A percentile compares a stretch with the other conserved stretches of the same genome.
These are phyloP conservation scores for Mus minutoides DNA, from an alignment of 2,797 vertebrate species.

Conservation along the genomic window DNA sequence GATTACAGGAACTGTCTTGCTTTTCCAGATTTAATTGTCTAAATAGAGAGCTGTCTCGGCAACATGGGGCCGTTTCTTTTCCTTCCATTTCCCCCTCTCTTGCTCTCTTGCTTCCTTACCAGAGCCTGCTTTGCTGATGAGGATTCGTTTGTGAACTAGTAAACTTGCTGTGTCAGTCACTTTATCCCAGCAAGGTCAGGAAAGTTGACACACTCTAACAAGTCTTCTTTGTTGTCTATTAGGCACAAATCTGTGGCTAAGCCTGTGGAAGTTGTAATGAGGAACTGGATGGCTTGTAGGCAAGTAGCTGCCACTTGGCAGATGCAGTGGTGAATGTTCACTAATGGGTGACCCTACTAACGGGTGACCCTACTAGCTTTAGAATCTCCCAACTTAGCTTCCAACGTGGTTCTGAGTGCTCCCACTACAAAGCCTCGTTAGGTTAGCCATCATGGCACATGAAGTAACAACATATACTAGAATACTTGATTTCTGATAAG, in stretches of 20 bases:
- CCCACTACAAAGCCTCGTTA: constrained; percentile 18
- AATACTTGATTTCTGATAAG: neutral
- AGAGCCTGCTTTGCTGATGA: constrained; percentile 74
- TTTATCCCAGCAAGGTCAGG: constrained; percentile 60
- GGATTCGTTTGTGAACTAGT: constrained; percentile 83
- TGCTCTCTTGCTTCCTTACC: constrained; percentile 13
- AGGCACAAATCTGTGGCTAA: neutral
- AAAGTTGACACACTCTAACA: constrained; percentile 26
- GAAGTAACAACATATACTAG: neutral
- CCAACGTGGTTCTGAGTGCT: neutral
- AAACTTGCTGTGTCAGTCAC: constrained; percentile 66
- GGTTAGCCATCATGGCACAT: constrained; percentile 10
- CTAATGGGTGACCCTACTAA: constrained; percentile 56
- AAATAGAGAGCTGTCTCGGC: constrained; percentile 82
- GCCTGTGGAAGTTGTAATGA: neutral
- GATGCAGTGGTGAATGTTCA: constrained; percentile 9
- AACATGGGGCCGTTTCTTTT: constrained; percentile 59
- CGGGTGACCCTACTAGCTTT: constrained; percentile 48
- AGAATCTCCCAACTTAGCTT: constrained; percentile 18
- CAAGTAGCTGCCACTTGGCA: constrained; percentile 40
- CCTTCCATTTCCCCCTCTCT: neutral
- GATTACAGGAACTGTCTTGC: constrained; percentile 79
- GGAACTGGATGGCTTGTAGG: neutral
- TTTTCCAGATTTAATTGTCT: constrained; percentile 82
- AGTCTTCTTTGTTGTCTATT: constrained; percentile 36